Percentiles rank a stretch among this genome's conserved stretches.
These are phyloP conservation scores for Microtus ochrogaster DNA, from an alignment of 2,113 vertebrate genomes.

Conservation along the genomic window DNA sequence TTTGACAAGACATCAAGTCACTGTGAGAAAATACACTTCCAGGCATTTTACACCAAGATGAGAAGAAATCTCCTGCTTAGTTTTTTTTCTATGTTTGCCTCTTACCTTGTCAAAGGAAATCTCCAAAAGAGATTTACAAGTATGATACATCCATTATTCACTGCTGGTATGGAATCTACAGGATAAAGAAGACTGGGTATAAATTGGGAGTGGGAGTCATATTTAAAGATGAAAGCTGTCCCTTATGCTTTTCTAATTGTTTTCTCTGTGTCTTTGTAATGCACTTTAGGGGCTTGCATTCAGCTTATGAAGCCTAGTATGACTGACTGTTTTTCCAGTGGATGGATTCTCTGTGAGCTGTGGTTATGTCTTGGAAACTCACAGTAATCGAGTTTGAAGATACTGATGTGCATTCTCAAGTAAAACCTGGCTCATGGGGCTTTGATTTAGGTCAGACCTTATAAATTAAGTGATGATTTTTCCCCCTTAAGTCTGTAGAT, in stretches of 20 bases:
- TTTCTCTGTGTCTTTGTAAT: conserved; percentile 41
- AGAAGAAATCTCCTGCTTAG: conserved; percentile 13
- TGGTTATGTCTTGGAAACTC: conserved; percentile 73
- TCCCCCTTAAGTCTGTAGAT: conserved; percentile 70
- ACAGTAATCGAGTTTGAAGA: conserved; percentile 76
- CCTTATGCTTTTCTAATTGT: neutral
- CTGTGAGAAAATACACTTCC: neutral
- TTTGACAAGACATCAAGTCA: neutral
- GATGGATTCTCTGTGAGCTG: conserved; percentile 65
- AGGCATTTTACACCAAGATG: neutral
- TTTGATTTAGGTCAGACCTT: conserved; percentile 73
- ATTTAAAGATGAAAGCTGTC: conserved; percentile 59
- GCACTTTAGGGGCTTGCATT: conserved; percentile 10
- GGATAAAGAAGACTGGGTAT: conserved; percentile 13
- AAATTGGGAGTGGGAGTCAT: conserved; percentile 58
- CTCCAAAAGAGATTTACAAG: conserved; percentile 50
- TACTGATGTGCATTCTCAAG: conserved; percentile 73
- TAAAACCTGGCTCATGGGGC: conserved; percentile 61
- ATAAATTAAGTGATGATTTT: conserved; percentile 74
- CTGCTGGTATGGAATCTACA: neutral
- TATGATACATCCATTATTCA: conserved; percentile 56
- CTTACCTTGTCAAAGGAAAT: conserved; percentile 59
- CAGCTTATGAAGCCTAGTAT: conserved; percentile 47
- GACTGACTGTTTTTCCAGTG: conserved; percentile 73
- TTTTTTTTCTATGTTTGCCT: conserved; percentile 45